Evolutionary conservation across 2,797 vertebrate genomes (phyloP), one percentile per base, ranked within the genome.

Genomic region (Acropternis orthonyx): DNA sequence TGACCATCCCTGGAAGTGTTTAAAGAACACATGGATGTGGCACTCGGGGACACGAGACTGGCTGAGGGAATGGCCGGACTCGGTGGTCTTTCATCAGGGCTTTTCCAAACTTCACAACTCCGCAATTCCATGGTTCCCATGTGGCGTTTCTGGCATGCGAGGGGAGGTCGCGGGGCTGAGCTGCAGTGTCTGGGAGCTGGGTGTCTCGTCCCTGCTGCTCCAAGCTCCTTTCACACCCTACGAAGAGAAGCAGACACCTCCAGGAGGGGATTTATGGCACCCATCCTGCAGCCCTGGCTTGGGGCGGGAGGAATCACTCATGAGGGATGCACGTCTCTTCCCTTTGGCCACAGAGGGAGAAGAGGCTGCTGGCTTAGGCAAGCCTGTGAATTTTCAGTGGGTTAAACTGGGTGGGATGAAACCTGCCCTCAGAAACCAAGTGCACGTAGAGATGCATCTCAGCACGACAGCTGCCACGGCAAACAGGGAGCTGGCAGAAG

Each of bases 1-100:
- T 19, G 12, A 27, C 22, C 34, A 61, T 9, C 30, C 18, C 30
- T 81, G 62, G 26, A 37, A 37, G 2, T 8, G 23, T 4, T 27
- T 26, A 21, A 17, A 20, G 16, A 11, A 2, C 2, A 4, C 1
- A 18, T 16, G 15, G 34, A 8, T 61, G 22, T 36, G 21, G 30
- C n/a, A 7, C 30, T 4, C 22, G 30, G 55, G 18, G 10, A 23
- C 2, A 2, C 4, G 36, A 17, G 39, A 6, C 21, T 55, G 30
- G 4, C 14, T 7, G 19, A 14, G 26, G 12, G 6, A 21, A 12
- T 0, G 0, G 10, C 2, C 20, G 15, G 6, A 3, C 7, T 36
- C 6, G 2, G 0, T 24, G 19, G 5, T 48, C 22, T 62, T 43
- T 41, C 36, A 32, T 41, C 36, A 32, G 36, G 41, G 10, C 12